A percentile compares a stretch with the other conserved stretches of the same genome.
phyloP scores from a whole-genome alignment of 2,797 vertebrate species.

The Mycteria americana region DNA sequence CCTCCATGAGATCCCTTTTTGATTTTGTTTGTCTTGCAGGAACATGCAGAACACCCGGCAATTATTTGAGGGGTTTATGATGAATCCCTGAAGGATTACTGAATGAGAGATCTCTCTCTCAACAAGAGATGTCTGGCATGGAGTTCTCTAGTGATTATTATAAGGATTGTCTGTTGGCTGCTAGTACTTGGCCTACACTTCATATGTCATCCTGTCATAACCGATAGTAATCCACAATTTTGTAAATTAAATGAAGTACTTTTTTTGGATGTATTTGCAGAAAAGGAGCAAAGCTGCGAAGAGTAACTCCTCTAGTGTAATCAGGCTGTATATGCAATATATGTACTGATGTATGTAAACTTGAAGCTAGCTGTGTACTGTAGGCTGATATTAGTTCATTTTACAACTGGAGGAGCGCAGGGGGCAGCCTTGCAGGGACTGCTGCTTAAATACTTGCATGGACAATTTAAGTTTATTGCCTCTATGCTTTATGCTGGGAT shows the following conservation, averaged over 20 bases:
- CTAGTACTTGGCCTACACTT: not conserved
- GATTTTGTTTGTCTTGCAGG: not conserved
- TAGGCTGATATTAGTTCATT: not conserved
- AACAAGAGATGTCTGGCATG: not conserved
- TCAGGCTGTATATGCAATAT: not conserved
- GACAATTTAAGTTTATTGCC: not conserved
- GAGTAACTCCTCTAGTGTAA: not conserved
- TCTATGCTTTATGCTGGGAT: not conserved
- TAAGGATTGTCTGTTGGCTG: conserved; percentile 15
- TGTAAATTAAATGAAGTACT: not conserved
- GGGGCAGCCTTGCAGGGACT: not conserved
- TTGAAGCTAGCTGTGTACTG: accelerated
- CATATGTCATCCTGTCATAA: not conserved
- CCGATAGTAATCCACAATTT: not conserved
- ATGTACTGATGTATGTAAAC: accelerated
- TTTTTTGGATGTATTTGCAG: not conserved
- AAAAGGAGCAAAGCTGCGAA: not conserved
- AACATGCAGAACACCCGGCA: not conserved
- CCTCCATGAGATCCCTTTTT: not conserved
- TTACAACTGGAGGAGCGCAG: not conserved
- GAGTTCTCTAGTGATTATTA: not conserved
- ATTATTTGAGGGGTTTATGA: not conserved
- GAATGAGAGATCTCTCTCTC: not conserved
- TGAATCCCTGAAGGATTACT: not conserved
- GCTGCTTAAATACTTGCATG: not conserved